Base-by-base conservation (phyloP, 1,140 invertebrate species). In the Drosophila triauraria region DNA sequence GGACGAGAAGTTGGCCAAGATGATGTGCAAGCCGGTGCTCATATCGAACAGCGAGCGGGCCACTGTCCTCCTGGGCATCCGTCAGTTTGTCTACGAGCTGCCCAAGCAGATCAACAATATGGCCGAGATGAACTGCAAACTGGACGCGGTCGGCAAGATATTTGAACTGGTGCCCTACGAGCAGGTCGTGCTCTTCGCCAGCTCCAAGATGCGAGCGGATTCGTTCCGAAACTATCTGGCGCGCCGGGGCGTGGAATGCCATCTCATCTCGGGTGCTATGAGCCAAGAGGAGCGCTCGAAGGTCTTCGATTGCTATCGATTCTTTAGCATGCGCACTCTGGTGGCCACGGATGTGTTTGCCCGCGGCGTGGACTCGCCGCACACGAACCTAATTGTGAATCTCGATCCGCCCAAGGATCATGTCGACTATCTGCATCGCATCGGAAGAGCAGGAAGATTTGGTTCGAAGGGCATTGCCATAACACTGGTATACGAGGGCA, bases 321-420 rank as follows among this genome's bases (percentile, higher is more conserved):
- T 94, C 59, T 97, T 96, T 79, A 95, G 96, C 87, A 96, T 96
- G 92, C 95, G 97, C 82, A 96, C 99, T 79, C 94, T 99, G 35
- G 94, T 99, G 46, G 96, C 98, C n/a, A 99, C 98, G 3, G 98
- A 99, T 95, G 93, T 99, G 85, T 95, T 96, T 57, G 95, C 97
- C 25, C 94, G 96, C 77, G 96, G 99, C 15, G 97, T 99, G 78
- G 99, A 99, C 94, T 96, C 96, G 10, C 95, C 96, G 58, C 97
- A 98, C 94, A 96, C 99, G 8, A 97, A 99, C 94, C 93, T 99
- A 46, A 96, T 99, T 1, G 95, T 99, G 10, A 99, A 99, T 93
- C 94, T 99, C 82, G 98, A 99, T 92, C 91, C 96, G 44, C 98
- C 99, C 2, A 85, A 80, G 54, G 96, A 98, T 91, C 94, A 95